Percentiles rank a stretch among this genome's conserved stretches.
These are phyloP conservation scores for Petrocephalus sullivani DNA, from an alignment of 2,797 vertebrate species.

Conservation along the genomic window DNA sequence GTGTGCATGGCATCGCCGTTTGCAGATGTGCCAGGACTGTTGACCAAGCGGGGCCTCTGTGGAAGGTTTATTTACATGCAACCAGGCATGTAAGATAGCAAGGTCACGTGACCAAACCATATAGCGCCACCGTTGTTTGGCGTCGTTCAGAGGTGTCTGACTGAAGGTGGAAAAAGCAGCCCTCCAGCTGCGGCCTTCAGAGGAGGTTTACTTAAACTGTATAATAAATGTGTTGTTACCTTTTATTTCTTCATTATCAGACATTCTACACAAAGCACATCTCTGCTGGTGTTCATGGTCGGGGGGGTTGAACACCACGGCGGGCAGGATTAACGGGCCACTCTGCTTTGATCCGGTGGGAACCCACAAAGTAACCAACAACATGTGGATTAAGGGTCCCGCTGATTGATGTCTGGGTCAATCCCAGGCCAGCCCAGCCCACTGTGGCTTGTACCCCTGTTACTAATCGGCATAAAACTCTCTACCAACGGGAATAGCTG, in stretches of 20 bases:
- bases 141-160: background rate
- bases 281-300: background rate
- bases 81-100: background rate
- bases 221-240: background rate
- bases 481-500: background rate
- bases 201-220: background rate
- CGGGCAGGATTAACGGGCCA: background rate
- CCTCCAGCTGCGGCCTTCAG: background rate
- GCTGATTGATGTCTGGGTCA: background rate
- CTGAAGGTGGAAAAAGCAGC: background rate
- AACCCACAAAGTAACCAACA: background rate
- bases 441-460: background rate
- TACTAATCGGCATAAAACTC: background rate
- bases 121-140: background rate
- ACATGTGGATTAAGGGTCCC: background rate
- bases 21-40: background rate
- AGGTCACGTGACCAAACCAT: background rate
- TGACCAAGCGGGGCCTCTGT: background rate
- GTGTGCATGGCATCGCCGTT: slow-evolving; percentile 27
- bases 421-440: background rate
- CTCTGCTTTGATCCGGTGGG: background rate
- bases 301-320: background rate
- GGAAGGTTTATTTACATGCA: background rate
- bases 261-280: background rate
- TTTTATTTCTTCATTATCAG: background rate